Evolutionary conservation across 2,888 invertebrate genomes (phyloP), one percentile per base, ranked within the genome.

Genomic region (Melinopterus prodromus): DNA sequence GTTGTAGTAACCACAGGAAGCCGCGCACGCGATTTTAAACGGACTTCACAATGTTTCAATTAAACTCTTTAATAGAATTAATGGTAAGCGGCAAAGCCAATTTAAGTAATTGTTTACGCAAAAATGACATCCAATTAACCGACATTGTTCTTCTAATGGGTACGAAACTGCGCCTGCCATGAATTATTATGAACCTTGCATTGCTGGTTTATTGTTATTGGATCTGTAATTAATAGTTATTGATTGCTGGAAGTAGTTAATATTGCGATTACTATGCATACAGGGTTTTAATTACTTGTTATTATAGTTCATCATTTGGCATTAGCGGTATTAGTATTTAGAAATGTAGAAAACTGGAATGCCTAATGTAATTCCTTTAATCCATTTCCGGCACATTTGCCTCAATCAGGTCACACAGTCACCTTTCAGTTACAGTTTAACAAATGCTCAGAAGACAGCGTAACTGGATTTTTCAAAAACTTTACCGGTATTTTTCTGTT

Each of bases 1-100:
- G 53, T 12, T 53, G 53, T 53, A 53, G 53, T 53, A 53, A 53
- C 53, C 5, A 53, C 53, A 12, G 53, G 53, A 53, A 53, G 53
- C 53, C 53, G 53, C 53, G 53, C 53, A 53, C 53, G 53, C 53
- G 53, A 53, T 53, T 53, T 53, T 53, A 53, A 53, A 53, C 53
- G 53, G 53, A 2, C 53, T 12, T 53, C n/a, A 71, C 71, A 71
- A 15, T 26, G 71, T 71, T 71, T 71, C 71, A 71, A 71, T 71
- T 71, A 71, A 71, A 71, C 26, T 71, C 26, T 71, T 26, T 71
- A 71, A 71, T 71, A 15, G 15, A 26, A 71, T 71, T 71, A 71
- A 71, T 71, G 71, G 71, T 53, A 53, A 53, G 53, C 53, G 53
- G 53, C 53, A 53, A 53, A 53, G 53, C 53, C 53, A 53, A 53